Evolutionary conservation across 2,797 vertebrate species (phyloP).

Genomic region (Anguilla anguilla): DNA sequence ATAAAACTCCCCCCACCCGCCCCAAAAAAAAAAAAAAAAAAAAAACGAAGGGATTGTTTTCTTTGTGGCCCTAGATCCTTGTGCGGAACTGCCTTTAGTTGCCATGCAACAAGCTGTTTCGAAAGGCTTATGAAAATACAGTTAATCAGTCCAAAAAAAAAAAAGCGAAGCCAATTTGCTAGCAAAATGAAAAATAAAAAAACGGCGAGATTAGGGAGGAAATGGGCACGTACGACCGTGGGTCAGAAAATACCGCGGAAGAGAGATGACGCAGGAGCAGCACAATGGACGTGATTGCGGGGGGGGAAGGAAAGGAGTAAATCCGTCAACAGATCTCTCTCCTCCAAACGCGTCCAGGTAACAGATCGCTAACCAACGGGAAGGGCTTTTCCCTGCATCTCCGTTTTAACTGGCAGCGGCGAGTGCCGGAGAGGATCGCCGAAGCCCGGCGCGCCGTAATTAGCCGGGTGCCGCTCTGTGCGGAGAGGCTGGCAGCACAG

Average conservation of each 20-base stretch:
- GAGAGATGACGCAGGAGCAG: background rate
- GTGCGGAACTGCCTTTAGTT: background rate
- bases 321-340: conserved; percentile 5
- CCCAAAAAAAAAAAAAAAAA: background rate
- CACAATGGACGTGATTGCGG: background rate
- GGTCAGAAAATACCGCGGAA: background rate
- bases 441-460: background rate
- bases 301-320: background rate
- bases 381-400: background rate
- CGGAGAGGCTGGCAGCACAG: background rate
- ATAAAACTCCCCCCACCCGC: background rate
- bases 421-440: background rate
- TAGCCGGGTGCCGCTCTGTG: background rate
- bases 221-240: background rate
- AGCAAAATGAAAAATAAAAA: background rate
- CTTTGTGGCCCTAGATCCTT: background rate
- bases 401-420: background rate
- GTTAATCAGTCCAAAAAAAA: background rate
- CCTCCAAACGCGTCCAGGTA: background rate
- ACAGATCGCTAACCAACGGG: background rate
- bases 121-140: background rate
- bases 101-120: background rate
- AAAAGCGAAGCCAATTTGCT: background rate
- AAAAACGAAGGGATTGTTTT: background rate
- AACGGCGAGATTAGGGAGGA: background rate